A percentile compares a stretch with the other conserved stretches of the same genome.
These are phyloP conservation scores for Smithornis capensis DNA, from an alignment of 2,113 vertebrate species.

Conservation along the genomic window DNA sequence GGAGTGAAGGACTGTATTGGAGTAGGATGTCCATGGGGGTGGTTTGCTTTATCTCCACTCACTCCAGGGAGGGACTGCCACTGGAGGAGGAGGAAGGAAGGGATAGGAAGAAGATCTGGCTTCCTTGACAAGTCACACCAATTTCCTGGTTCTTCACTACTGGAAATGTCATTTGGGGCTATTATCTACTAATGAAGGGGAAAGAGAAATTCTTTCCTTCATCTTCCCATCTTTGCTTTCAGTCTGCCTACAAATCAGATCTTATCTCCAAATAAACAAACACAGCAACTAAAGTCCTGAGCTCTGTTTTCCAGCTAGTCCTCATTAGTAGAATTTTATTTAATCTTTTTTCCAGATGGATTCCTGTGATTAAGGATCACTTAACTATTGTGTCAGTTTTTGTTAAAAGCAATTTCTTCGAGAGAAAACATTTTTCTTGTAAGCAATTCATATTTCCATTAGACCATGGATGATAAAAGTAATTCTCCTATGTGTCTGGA, in stretches of 20 bases:
- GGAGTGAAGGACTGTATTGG: neutral
- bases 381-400: neutral
- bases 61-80: neutral
- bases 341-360: slow-evolving; percentile 30
- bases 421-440: neutral
- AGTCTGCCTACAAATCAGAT: neutral
- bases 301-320: slow-evolving; percentile 17
- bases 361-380: neutral
- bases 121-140: neutral
- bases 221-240: neutral
- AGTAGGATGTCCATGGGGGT: neutral
- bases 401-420: neutral
- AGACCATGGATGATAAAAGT: neutral
- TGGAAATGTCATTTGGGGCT: neutral
- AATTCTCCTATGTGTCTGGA: neutral
- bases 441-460: neutral
- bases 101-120: neutral
- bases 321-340: slow-evolving; percentile 37
- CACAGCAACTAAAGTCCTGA: neutral
- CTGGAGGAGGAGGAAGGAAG: neutral
- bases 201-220: neutral
- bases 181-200: neutral
- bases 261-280: slow-evolving; percentile 36
- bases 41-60: neutral
- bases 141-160: neutral